Evolutionary conservation across 2,113 vertebrate species (phyloP), one percentile per base, ranked within the genome.

Genomic region (Leucoraja erinaceus): DNA sequence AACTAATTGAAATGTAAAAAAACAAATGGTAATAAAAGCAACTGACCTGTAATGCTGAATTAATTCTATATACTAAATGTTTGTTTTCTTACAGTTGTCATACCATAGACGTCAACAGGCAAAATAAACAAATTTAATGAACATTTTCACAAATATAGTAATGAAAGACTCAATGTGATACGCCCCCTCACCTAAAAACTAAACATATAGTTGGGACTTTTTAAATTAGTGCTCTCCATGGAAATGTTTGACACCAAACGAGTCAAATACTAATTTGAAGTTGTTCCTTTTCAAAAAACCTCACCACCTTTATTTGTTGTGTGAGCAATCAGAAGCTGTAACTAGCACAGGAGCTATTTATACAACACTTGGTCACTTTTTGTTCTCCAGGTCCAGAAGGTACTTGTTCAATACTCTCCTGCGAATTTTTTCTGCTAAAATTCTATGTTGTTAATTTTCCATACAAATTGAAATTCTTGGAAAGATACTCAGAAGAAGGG

Each of bases 71-170:
- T 38, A 11, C 56, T 66, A 66, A 63, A 70, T 18, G 12, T 2
- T 86, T 31, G 5, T n/a, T 31, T 86, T 63, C 28, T 38, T 12
- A 20, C 66, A 47, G 22, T 91, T 90, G 70, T 91, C 70, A 47
- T 25, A 47, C 18, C 10, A 70, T 25, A 47, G 20, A 91, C 56
- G 20, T 72, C 38, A 90, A 20, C 38, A 91, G 20, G 31, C 66
- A 91, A 88, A 91, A 70, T 72, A 72, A 72, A 68, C 16, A 70
- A 54, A 33, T 33, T 22, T 72, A 91, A 91, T 72, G 33, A 91
- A 18, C 10, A 38, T 91, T 91, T 66, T 47, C 33, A 68, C 66
- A 91, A 47, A 91, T 70, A 88, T 56, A 86, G 16, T n/a, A 86
- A n/a, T 90, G n/a, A 75, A n/a, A 31, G 88, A 9, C 18, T 91